Percentiles rank a stretch among this genome's conserved stretches.
phyloP scores from a whole-genome alignment of 1,140 invertebrate species.

The Eulimnadia texana region DNA sequence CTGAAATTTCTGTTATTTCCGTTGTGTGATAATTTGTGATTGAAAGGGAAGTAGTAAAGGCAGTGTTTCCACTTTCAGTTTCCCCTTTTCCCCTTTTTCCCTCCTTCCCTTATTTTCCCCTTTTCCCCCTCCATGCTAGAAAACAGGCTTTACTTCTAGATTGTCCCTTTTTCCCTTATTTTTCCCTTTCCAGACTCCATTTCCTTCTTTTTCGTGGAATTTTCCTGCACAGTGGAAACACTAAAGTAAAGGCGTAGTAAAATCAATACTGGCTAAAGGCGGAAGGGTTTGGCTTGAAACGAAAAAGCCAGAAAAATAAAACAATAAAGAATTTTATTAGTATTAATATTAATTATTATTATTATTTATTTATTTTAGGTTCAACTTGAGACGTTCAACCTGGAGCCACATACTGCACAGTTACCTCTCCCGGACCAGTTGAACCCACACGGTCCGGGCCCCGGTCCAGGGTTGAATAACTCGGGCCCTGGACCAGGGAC shows the following conservation, averaged over 20 bases:
- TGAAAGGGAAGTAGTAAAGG: no score
- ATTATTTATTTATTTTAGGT: no score
- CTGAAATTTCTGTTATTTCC: no score
- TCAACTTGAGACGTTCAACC: constrained; percentile 3
- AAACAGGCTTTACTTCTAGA: neutral
- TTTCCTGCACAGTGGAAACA: neutral
- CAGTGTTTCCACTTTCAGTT: no score
- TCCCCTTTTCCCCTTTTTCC: no score
- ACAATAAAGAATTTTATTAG: no score
- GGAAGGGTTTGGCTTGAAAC: neutral
- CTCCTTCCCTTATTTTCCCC: neutral
- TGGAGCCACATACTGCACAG: constrained; percentile 6
- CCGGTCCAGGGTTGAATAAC: constrained; percentile 7
- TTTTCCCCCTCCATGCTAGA: neutral
- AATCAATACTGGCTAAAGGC: neutral
- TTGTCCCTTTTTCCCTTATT: no score
- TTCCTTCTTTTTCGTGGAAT: neutral
- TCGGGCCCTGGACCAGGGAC: constrained; percentile 10
- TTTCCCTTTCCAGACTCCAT: neutral
- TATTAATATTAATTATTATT: no score
- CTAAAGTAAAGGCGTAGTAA: neutral
- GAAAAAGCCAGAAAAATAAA: no score
- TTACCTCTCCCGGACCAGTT: constrained; percentile 7
- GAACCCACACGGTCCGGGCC: constrained; percentile 6
- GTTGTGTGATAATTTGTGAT: no score